phyloP scores from a whole-genome alignment of 2,888 invertebrate species.

The Coecobrya sp. region DNA sequence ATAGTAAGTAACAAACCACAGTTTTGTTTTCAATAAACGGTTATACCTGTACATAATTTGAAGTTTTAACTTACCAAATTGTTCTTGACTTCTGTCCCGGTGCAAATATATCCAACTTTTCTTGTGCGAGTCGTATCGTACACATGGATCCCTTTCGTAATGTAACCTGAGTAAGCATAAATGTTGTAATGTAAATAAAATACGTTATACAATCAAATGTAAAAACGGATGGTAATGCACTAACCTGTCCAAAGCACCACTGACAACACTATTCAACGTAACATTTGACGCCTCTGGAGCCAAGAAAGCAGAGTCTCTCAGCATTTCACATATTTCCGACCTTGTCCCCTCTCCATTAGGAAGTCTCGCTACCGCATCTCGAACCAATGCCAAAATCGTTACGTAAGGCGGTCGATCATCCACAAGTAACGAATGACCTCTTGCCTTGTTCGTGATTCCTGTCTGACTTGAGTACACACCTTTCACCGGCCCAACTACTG shows the following conservation, averaged over 20 bases:
- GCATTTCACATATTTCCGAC: constrained; percentile 95
- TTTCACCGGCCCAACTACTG: constrained; percentile 94
- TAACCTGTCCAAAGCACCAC: constrained; percentile 96
- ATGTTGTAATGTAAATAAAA: too few species aligned
- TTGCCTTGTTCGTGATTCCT: constrained; percentile 89
- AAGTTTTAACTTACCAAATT: constrained; percentile 89
- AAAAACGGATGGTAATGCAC: too few species aligned
- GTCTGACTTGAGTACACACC: constrained; percentile 90
- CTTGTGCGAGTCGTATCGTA: constrained; percentile 96
- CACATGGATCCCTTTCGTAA: constrained; percentile 94
- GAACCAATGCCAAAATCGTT: constrained; percentile 95
- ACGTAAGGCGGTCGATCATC: constrained; percentile 96
- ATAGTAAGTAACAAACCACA: too few species aligned
- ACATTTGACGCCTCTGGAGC: constrained; percentile 89
- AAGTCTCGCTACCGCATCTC: constrained; percentile 97
- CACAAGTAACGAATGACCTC: constrained; percentile 94
- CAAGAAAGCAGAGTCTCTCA: constrained; percentile 92
- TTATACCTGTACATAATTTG: too few species aligned
- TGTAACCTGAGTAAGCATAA: too few species aligned
- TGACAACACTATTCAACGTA: constrained; percentile 94
- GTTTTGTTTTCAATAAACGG: too few species aligned
- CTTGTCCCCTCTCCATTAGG: constrained; percentile 98
- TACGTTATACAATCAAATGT: too few species aligned
- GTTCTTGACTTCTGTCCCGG: constrained; percentile 91
- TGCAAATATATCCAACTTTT: constrained; percentile 99